Base-by-base conservation (phyloP, 1,140 invertebrate genomes). In the Parapsyche elsis region DNA sequence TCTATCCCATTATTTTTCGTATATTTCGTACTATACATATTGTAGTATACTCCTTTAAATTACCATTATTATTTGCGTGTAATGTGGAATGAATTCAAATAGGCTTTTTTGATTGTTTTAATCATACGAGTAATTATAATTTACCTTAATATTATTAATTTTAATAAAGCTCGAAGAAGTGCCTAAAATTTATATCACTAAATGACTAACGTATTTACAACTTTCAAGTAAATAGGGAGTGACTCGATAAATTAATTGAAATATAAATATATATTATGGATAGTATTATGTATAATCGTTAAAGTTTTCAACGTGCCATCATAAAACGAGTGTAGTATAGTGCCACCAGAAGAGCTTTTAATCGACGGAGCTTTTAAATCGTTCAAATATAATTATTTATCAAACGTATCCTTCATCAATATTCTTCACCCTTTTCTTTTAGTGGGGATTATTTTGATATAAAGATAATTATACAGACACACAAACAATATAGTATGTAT, bases 151-250 rank as follows among this genome's bases (percentile, higher is more conserved):
- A 30, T 71, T 14, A 16, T 46, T 74, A 74, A 46, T 16, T 23
- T 74, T 74, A 74, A 74, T 74, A 74, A 74, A 74, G 71, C 71
- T 74, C 71, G 71, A 74, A 74, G 30, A 30, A 30, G 30, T 71
- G 26, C 21, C 67, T 71, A 30, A 71, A 30, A 71, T 30, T 71
- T 44, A 71, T 38, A 30, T 30, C 9, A 19, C 14, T 9, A 30
- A n/a, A 12, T 14, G 24, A 24, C 24, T 71, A 12, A 24, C 30
- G 30, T 74, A 49, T 49, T 16, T 46, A 71, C 67, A 71, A 46
- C 46, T 38, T 38, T 38, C 30, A 38, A 38, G 30, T 46, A 23
- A 49, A 74, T 49, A 46, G 67, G 16, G 71, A 49, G 71, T 74
- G 71, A 74, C 71, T 74, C 38, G 44, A 46, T 12, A 74, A 46